Evolutionary conservation across 2,888 invertebrate genomes (phyloP).

Genomic region (Andrena bucephala): DNA sequence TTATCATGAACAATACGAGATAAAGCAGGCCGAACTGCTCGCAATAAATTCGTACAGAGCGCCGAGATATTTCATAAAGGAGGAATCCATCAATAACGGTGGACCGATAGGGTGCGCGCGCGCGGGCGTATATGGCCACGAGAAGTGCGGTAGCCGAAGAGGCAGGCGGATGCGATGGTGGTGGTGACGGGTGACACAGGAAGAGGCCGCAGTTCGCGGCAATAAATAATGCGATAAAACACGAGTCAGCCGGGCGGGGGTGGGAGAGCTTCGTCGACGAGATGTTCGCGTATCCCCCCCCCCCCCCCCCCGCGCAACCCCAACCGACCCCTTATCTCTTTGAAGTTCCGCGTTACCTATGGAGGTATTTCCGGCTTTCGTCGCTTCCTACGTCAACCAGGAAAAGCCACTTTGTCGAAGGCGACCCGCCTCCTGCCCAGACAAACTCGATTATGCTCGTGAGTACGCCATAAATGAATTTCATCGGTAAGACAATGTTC

Average conservation of each 20-base stretch:
- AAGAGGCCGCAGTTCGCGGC: slow-evolving; percentile 73
- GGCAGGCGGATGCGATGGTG: slow-evolving; percentile 50
- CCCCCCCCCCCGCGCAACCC: no score
- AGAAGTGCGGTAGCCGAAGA: slow-evolving; percentile 67
- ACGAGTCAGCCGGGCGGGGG: slow-evolving; percentile 80
- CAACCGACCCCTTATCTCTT: slow-evolving; percentile 44
- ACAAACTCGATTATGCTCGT: slow-evolving; percentile 70
- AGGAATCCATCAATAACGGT: slow-evolving; percentile 84
- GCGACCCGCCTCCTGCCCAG: slow-evolving; percentile 50
- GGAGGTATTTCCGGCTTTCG: slow-evolving; percentile 63
- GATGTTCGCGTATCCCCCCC: slow-evolving; percentile 44
- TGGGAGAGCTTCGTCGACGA: slow-evolving; percentile 61
- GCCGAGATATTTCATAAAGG: slow-evolving; percentile 84
- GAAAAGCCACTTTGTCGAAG: slow-evolving; percentile 68
- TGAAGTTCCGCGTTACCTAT: slow-evolving; percentile 61
- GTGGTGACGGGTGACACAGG: slow-evolving; percentile 42
- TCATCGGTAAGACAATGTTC: slow-evolving; percentile 64
- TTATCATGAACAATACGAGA: slow-evolving; percentile 84
- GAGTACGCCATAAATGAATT: slow-evolving; percentile 71
- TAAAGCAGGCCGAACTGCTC: slow-evolving; percentile 83
- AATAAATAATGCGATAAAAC: slow-evolving; percentile 85
- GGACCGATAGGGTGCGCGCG: slow-evolving; percentile 50
- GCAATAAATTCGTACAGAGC: slow-evolving; percentile 84
- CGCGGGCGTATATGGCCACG: slow-evolving; percentile 45
- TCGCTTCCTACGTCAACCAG: slow-evolving; percentile 58